Conservation (phyloP, 1,140 invertebrate species). For the Ptiloglossa arizonensis region DNA sequence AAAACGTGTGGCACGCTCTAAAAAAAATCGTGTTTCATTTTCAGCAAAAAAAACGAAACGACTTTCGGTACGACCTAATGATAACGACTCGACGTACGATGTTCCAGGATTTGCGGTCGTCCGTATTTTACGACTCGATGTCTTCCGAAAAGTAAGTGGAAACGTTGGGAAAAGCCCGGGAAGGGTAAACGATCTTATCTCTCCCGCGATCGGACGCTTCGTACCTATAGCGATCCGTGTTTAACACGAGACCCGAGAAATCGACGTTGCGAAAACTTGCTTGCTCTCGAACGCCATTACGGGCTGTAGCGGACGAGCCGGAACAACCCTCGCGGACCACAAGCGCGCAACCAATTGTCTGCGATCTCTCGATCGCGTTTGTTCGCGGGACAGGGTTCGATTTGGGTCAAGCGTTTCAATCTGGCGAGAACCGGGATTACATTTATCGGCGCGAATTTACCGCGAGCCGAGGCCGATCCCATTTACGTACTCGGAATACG, state of each 20-base stretch:
- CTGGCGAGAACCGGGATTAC: conserved; percentile 3
- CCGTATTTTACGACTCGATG: too few species aligned
- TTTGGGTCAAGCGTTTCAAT: conserved; percentile 57
- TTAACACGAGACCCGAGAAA: conserved; percentile 20
- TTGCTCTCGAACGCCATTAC: conserved; percentile 21
- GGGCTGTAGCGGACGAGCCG: conserved; percentile 15
- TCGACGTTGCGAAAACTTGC: background rate
- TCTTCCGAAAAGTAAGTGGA: too few species aligned
- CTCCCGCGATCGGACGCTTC: too few species aligned
- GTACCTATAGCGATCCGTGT: background rate
- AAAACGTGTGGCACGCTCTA: too few species aligned
- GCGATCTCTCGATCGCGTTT: conserved; percentile 25
- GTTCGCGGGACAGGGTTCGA: conserved; percentile 10
- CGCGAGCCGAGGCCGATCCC: background rate
- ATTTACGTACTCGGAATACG: background rate
- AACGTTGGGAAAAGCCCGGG: too few species aligned
- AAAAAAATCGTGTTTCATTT: too few species aligned
- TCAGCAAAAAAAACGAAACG: too few species aligned
- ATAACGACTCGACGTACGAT: too few species aligned
- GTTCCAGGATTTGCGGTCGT: too few species aligned
- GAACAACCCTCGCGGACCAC: conserved; percentile 25
- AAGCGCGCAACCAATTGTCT: conserved; percentile 40
- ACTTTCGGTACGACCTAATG: too few species aligned
- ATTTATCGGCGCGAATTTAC: conserved; percentile 18
- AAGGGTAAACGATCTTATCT: too few species aligned